Percentiles rank a stretch among this genome's conserved stretches.
Evolutionary conservation across 2,888 invertebrate species (phyloP).

Genomic region (Phragmatobia fuliginosa): DNA sequence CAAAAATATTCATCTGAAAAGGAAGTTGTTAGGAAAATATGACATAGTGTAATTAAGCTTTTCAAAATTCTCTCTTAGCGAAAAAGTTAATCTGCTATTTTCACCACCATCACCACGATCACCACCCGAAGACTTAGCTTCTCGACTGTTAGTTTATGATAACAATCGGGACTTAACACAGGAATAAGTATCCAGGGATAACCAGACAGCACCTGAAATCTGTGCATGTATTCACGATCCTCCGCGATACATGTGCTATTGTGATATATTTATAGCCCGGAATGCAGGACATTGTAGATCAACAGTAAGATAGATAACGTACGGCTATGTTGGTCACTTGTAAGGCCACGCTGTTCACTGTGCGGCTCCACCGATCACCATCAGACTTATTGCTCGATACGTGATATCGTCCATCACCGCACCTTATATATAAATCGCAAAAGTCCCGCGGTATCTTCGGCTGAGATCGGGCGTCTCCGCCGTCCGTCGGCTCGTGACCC

Average conservation of each 20-base stretch:
- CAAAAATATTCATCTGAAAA: background rate
- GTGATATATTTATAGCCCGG: background rate
- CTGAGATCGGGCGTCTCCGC: slow-evolving; percentile 37
- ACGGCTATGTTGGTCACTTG: background rate
- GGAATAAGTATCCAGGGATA: background rate
- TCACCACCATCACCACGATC: no score
- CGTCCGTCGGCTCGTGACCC: slow-evolving; percentile 44
- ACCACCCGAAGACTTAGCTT: no score
- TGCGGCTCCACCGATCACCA: background rate
- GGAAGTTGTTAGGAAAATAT: background rate
- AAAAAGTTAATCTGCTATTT: background rate
- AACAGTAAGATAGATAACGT: background rate
- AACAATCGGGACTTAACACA: no score
- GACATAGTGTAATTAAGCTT: background rate
- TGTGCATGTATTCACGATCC: background rate
- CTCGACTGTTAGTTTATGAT: no score
- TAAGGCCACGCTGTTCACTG: background rate
- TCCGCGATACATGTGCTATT: background rate
- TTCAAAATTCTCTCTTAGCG: background rate
- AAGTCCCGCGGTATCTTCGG: slow-evolving; percentile 17
- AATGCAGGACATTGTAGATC: background rate
- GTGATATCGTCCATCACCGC: slow-evolving; percentile 12
- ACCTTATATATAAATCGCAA: slow-evolving; percentile 46
- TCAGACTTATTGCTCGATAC: slow-evolving; percentile 7
- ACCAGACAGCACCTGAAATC: background rate